phyloP scores from a whole-genome alignment of 2,888 invertebrate species.

The Hetaerina titia region DNA sequence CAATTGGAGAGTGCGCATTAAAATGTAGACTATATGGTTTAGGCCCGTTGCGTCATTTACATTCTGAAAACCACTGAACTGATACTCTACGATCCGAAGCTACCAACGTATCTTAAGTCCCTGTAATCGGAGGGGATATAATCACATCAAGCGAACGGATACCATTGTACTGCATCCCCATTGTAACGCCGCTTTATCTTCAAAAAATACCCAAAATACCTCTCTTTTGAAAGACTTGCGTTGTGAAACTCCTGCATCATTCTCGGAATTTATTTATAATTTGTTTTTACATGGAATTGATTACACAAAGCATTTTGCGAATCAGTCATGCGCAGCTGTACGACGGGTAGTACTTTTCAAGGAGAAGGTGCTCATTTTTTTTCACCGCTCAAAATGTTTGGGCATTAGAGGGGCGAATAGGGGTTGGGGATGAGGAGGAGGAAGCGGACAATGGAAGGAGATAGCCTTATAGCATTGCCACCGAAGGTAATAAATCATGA shows the following conservation, averaged over 20 bases:
- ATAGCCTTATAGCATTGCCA: slow-evolving; percentile 44
- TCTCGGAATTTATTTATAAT: background rate
- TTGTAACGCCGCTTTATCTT: background rate
- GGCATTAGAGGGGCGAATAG: background rate
- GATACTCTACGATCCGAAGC: too few species aligned
- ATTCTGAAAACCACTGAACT: too few species aligned
- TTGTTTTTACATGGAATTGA: slow-evolving; percentile 55
- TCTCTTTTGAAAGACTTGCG: background rate
- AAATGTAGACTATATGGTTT: too few species aligned
- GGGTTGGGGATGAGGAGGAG: background rate
- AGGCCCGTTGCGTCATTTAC: too few species aligned
- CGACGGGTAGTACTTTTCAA: background rate
- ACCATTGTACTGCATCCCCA: background rate
- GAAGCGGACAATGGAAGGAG: slow-evolving; percentile 53
- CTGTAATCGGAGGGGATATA: background rate
- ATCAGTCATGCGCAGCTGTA: slow-evolving; percentile 62
- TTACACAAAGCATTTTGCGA: slow-evolving; percentile 42
- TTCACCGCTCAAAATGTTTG: background rate
- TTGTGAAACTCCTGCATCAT: background rate
- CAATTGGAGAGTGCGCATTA: too few species aligned
- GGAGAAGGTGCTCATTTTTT: background rate
- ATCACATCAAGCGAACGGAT: background rate
- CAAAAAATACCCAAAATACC: background rate
- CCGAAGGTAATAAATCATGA: slow-evolving; percentile 67
- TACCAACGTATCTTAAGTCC: background rate